Percentiles rank a stretch among this genome's conserved stretches.
phyloP scores from a whole-genome alignment of 2,797 vertebrate species.

The Epinephelus coioides region DNA sequence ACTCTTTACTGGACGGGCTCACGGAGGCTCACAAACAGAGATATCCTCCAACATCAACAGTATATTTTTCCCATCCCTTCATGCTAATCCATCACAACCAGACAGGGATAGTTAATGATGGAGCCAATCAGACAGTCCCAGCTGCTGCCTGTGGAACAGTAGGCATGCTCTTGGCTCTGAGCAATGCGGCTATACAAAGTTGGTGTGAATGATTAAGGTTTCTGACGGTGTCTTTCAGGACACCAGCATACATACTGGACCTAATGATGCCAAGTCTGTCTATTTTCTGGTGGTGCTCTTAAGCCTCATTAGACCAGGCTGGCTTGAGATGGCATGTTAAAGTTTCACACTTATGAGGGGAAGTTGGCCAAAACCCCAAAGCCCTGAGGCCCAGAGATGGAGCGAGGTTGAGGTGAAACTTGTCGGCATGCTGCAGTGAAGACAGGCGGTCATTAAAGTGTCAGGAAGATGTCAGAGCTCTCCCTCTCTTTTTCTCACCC shows the following conservation, averaged over 20 bases:
- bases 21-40: conserved; percentile 44
- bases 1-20: conserved; percentile 40
- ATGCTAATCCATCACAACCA: conserved; percentile 39
- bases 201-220: conserved; percentile 42
- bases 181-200: conserved; percentile 15
- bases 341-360: conserved; percentile 51
- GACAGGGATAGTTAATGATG: conserved; percentile 38
- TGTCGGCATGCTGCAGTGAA: conserved; percentile 40
- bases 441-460: conserved; percentile 53
- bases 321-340: conserved; percentile 25
- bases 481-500: conserved; percentile 24
- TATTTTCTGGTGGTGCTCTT: conserved; percentile 18
- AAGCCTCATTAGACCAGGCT: conserved; percentile 31
- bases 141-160: conserved; percentile 38
- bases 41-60: conserved; percentile 25
- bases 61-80: conserved; percentile 38
- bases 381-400: conserved; percentile 28
- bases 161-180: conserved; percentile 23
- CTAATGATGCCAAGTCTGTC: conserved; percentile 38
- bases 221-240: conserved; percentile 31
- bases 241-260: conserved; percentile 10
- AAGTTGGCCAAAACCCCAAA: conserved; percentile 43
- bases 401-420: conserved; percentile 40
- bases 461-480: conserved; percentile 45
- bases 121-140: conserved; percentile 45